phyloP scores from a whole-genome alignment of 2,888 invertebrate genomes.

The Tachina grossa region DNA sequence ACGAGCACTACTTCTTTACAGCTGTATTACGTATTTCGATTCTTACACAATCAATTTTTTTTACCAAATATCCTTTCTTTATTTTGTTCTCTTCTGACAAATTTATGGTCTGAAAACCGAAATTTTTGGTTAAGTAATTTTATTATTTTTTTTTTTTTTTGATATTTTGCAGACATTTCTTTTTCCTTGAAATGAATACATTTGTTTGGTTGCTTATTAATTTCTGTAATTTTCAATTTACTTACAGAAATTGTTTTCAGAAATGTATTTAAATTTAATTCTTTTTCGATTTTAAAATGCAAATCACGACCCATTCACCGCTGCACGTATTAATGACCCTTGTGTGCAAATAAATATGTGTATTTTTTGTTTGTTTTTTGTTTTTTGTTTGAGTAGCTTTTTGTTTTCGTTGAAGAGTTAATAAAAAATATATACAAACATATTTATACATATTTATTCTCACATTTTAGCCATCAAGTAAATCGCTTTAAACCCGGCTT shows the following conservation, averaged over 20 bases:
- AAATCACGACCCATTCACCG: constrained; percentile 66
- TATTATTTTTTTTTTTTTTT: constrained; percentile 7
- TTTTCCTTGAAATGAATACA: constrained; percentile 15
- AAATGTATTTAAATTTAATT: constrained; percentile 32
- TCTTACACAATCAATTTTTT: constrained; percentile 13
- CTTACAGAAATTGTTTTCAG: constrained; percentile 35
- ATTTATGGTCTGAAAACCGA: constrained; percentile 57
- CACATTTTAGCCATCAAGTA: constrained; percentile 38
- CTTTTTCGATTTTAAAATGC: constrained; percentile 61
- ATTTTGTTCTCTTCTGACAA: constrained; percentile 1
- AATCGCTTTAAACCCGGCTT: constrained; percentile 14
- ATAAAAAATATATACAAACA: neutral
- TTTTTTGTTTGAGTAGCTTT: neutral
- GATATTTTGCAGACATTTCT: constrained; percentile 33
- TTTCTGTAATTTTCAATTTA: constrained; percentile 40
- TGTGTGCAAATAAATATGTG: constrained; percentile 57
- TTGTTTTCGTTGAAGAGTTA: neutral
- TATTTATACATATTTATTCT: neutral
- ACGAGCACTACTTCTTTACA: constrained; percentile 8
- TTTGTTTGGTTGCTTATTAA: constrained; percentile 14
- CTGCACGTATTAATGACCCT: constrained; percentile 72
- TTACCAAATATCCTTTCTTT: neutral
- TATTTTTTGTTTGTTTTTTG: neutral
- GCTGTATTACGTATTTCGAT: constrained; percentile 27
- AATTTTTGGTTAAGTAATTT: constrained; percentile 45